Percentiles rank a stretch among this genome's conserved stretches.
These are phyloP conservation scores for Meta bourneti DNA, from an alignment of 2,888 invertebrate genomes.

Conservation along the genomic window DNA sequence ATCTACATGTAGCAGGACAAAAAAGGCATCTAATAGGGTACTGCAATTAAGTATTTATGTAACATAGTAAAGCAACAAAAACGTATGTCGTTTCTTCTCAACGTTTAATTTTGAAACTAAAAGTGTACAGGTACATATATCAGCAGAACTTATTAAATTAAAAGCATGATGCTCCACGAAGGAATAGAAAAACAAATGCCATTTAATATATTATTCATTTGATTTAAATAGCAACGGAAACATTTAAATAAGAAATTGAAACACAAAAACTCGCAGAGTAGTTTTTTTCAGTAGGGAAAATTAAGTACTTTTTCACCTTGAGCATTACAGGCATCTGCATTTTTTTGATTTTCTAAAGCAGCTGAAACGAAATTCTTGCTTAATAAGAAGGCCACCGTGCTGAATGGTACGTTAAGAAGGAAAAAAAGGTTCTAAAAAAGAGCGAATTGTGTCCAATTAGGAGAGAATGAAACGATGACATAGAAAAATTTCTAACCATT, in stretches of 20 bases:
- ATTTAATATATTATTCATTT: not conserved
- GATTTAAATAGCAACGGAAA: not conserved
- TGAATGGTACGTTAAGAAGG: not conserved
- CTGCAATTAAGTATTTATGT: no score
- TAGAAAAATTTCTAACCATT: slow-evolving; percentile 51
- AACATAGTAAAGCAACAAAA: no score
- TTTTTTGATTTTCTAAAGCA: not conserved
- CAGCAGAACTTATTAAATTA: no score
- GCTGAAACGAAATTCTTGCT: not conserved
- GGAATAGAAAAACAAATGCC: not conserved
- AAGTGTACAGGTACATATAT: no score
- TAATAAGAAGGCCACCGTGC: not conserved
- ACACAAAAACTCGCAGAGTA: not conserved
- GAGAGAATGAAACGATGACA: slow-evolving; percentile 14
- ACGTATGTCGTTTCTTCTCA: no score
- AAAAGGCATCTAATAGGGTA: no score
- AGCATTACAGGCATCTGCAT: not conserved
- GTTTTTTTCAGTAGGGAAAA: not conserved
- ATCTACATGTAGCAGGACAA: no score
- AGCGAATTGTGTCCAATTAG: slow-evolving; percentile 37
- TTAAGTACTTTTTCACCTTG: not conserved
- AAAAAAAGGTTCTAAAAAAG: not conserved
- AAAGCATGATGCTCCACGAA: not conserved
- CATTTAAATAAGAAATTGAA: not conserved
- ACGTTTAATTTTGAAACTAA: no score